Evolutionary conservation across 2,797 vertebrate species (phyloP).

Genomic region (Nasua narica): DNA sequence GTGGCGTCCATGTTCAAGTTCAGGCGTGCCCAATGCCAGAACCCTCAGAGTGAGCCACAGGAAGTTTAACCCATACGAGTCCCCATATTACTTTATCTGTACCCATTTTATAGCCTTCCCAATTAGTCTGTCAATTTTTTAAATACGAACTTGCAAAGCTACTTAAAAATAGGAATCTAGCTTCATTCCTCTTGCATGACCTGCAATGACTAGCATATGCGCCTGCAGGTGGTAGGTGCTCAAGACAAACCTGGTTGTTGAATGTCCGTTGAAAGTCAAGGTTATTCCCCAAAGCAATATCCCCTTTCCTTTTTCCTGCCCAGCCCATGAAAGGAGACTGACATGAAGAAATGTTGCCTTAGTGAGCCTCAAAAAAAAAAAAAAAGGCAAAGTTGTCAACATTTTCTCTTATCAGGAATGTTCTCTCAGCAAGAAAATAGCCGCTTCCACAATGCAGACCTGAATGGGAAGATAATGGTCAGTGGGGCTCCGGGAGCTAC

Average conservation of each 20-base stretch:
- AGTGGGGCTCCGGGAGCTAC: not conserved
- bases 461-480: slow-evolving; percentile 29
- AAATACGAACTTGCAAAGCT: not conserved
- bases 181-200: not conserved
- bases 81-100: not conserved
- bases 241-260: not conserved
- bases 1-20: not conserved
- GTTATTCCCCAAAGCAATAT: not conserved
- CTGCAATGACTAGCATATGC: not conserved
- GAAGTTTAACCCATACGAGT: not conserved
- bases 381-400: slow-evolving; percentile 24
- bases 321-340: not conserved
- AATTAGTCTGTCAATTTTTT: not conserved
- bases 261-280: not conserved
- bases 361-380: not conserved
- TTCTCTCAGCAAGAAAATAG: not conserved
- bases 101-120: not conserved
- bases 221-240: not conserved
- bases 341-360: slow-evolving; percentile 33
- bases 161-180: not conserved
- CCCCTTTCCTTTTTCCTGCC: not conserved
- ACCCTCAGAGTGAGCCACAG: not conserved
- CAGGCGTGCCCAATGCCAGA: not conserved
- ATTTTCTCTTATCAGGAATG: slow-evolving; percentile 37
- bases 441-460: not conserved